Evolutionary conservation across 2,797 vertebrate species (phyloP), one percentile per base, ranked within the genome.

Genomic region (Bryconaethiops microstoma): DNA sequence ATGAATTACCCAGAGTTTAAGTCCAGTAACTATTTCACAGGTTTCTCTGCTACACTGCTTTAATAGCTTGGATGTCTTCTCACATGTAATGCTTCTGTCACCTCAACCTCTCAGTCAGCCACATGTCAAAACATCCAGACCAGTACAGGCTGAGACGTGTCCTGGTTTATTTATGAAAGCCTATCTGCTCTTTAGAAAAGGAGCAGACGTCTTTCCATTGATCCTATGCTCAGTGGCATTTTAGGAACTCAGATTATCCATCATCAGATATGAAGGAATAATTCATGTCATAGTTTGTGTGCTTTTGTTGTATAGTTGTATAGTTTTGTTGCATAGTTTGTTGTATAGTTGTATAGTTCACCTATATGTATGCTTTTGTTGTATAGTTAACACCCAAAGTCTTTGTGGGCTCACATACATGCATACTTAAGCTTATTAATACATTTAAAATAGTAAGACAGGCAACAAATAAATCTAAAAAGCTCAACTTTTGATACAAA

Each of bases 121-220:
- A 54, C 55, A 8, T 82, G 71, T 54, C 70, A 72, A 69, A 74
- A 57, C 35, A 81, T 7, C 59, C 55, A 65, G 85, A 80, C 75
- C 76, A 60, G 25, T 62, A 84, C 91, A 88, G 60, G 89, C 84
- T 71, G 68, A 63, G 82, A 80, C 91, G 83, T 74, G 88, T 81
- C 64, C 83, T 85, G 40, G 76, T 85, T 71, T 87, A 86, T 86
- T 84, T 70, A 42, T 42, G 60, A 59, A 72, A 84, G 78, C 73
- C 74, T 82, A 77, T 78, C 67, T 75, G 64, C 65, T n/a, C 55
- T 45, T 60, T 82, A 59, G 39, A 86, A 69, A 81, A 42, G 9
- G 64, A 68, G 48, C 63, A 57, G n/a, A 71, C 48, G 50, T 78
- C 57, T 48, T 73, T 19, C 42, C 40, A 64, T 45, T 77, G 40